A percentile compares a stretch with the other conserved stretches of the same genome.
Conservation (phyloP, 1,140 invertebrate genomes). For the Portunus trituberculatus region DNA sequence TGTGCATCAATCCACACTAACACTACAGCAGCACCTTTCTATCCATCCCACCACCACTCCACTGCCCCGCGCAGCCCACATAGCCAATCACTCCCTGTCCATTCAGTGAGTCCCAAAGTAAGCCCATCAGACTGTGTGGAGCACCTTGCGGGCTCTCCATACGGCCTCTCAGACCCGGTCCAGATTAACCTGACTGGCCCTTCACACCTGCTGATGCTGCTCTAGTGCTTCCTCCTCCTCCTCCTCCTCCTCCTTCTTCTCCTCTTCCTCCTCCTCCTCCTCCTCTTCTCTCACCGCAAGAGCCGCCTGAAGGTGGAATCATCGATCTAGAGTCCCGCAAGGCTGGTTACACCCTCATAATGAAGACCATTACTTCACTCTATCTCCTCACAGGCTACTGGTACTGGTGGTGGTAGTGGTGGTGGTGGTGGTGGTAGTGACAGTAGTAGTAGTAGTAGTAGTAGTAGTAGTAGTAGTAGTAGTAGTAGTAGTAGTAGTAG, state of each 20-base stretch:
- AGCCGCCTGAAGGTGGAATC: not conserved
- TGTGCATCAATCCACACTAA: not conserved
- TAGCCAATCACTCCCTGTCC: not conserved
- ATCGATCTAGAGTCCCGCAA: not conserved
- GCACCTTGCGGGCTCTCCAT: not conserved
- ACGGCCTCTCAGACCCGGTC: not conserved
- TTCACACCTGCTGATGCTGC: not conserved
- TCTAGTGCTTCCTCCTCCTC: not conserved
- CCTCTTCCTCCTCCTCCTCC: not conserved
- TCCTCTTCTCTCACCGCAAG: not conserved
- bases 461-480: no score
- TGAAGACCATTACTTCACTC: not conserved
- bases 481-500: no score
- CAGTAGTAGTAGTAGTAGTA: no score
- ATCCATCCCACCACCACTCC: not conserved
- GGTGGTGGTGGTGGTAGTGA: no score
- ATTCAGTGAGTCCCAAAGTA: not conserved
- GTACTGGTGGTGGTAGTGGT: no score
- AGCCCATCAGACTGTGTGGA: not conserved
- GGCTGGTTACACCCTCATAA: not conserved
- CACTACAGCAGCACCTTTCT: not conserved
- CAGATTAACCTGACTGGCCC: not conserved
- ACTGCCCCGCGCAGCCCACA: not conserved
- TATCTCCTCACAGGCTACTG: not conserved
- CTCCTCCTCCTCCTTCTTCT: not conserved